phyloP scores from a whole-genome alignment of 2,888 invertebrate genomes.

The Cerastis leucographa region DNA sequence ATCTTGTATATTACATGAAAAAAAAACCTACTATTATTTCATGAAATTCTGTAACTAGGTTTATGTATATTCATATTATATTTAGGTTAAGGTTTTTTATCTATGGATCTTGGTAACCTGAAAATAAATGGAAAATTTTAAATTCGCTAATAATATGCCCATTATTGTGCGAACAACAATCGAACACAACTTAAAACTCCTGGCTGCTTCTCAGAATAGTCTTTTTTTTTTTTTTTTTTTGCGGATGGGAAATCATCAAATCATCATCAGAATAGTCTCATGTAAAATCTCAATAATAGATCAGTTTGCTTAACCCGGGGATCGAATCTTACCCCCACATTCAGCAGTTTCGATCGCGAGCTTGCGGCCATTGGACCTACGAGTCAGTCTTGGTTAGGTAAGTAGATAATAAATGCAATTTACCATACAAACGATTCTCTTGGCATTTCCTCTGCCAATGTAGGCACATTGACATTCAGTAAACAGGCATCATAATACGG shows the following conservation, averaged over 20 bases:
- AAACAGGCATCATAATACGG: slow-evolving; percentile 30
- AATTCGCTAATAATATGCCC: no score
- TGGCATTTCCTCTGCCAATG: slow-evolving; percentile 55
- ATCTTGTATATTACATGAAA: no score
- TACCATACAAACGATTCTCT: slow-evolving; percentile 33
- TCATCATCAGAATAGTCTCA: neutral
- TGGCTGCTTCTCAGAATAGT: neutral
- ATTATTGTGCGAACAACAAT: no score
- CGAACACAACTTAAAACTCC: no score
- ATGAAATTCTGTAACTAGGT: no score
- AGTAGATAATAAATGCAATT: slow-evolving; percentile 32
- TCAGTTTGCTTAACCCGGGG: neutral
- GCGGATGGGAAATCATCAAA: no score
- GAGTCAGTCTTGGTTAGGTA: neutral
- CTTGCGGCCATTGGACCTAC: neutral
- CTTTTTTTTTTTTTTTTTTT: no score
- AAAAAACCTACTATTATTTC: no score
- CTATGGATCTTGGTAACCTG: no score
- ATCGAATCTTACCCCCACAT: neutral
- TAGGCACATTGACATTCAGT: slow-evolving; percentile 60
- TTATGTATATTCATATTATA: no score
- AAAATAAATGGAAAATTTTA: no score
- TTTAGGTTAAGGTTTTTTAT: no score
- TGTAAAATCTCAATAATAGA: neutral
- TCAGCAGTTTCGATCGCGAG: neutral